Base-by-base conservation (phyloP, 2,888 invertebrate genomes). In the Gymnocheta viridis region DNA sequence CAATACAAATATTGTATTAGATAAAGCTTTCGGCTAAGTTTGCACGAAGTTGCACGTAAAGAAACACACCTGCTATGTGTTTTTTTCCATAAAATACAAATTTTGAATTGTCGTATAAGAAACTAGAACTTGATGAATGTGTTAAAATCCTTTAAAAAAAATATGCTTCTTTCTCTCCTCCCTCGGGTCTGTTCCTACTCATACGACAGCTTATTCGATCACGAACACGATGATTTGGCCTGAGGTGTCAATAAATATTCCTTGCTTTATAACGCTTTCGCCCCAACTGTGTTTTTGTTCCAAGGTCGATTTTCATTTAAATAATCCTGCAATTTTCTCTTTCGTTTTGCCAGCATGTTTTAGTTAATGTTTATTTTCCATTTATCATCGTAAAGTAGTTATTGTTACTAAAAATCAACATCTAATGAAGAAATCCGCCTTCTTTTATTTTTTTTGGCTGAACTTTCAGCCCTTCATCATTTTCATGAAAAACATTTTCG, bases 241-340 rank as follows among this genome's bases (percentile, higher is more conserved):
- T 14, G 4, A 32, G 10, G 10, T 6, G 14, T 5, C 17, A 19
- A 19, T 6, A 47, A 47, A n/a, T n/a, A n/a, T n/a, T n/a, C n/a
- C n/a, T 49, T 49, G 24, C 5, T 56, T 41, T 38, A 44, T 62
- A 14, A 4, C 9, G 29, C 10, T 22, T 19, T 54, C 69, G 78
- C 54, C 60, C 44, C 35, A 62, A 78, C 44, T 70, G 70, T 70
- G 70, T 70, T 69, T 58, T 76, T 44, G 60, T 66, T 32, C 17
- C 44, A 29, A 51, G 69, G 24, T 32, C 44, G 35, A 22, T 51
- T 60, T 41, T 22, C 12, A 32, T 69, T 60, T n/a, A n/a, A n/a
- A n/a, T n/a, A n/a, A n/a, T n/a, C 17, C 38, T 49, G 4, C n/a
- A 27, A 51, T 51, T 69, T 51, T 2, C 17, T 12, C 24, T 62